Evolutionary conservation across 2,888 invertebrate species (phyloP), one percentile per base, ranked within the genome.

Genomic region (Bunonema sp.): DNA sequence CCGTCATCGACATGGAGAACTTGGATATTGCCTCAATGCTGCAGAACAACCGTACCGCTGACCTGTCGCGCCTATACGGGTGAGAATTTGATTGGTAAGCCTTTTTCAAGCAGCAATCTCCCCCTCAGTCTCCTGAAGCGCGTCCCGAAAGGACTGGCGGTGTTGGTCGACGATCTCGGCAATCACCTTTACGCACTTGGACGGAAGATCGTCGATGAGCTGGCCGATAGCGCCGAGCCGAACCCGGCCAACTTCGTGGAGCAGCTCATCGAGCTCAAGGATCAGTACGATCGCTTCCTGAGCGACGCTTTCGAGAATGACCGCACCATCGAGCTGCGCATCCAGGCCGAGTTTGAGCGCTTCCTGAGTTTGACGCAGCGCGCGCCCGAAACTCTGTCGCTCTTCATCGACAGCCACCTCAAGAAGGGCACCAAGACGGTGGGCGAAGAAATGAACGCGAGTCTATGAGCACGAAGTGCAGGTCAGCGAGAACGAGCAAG

Each of bases 1-100:
- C 84, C 10, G 84, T 89, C 65, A 86, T 89, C 4, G 78, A 78
- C 80, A 97, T 99, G 93, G 93, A 93, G 75, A 93, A 97, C 74
- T 88, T 88, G 4, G 93, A 93, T 52, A 91, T 97, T 47, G 88
- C 93, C 38, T 86, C 91, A 72, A 93, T 93, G 93, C 75, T 93
- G 63, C 82, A 84, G 74, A 86, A 91, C 72, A 84, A 88, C 63
- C 88, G 88, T 76, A 88, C 87, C 28, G 82, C 84, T 64, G 73
- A 72, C 73, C 58, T 45, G 60, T 20, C 30, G 19, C 10, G 12
- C 20, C 12, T 18, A 34, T 34, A 7, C n/a, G n/a, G n/a, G n/a
- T n/a, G n/a, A n/a, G n/a, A n/a, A n/a, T n/a, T n/a, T n/a, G n/a
- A n/a, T n/a, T n/a, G n/a, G n/a, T n/a, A n/a, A n/a, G n/a, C n/a